Evolutionary conservation across 1,140 invertebrate species (phyloP), one percentile per base, ranked within the genome.

Genomic region (Aphidius gifuensis): DNA sequence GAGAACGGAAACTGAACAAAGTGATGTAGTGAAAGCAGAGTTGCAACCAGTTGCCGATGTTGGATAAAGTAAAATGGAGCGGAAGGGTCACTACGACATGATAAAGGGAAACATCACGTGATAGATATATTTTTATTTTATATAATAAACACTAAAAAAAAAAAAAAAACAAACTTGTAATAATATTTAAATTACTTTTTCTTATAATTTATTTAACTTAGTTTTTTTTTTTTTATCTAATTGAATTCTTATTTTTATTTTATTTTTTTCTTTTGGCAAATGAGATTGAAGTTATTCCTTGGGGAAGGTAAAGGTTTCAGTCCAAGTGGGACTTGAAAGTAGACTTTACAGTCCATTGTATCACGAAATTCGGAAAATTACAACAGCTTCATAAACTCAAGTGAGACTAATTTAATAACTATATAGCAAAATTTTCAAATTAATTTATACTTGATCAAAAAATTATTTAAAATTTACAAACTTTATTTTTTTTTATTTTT

Each of bases 21-120:
- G 23, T 32, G 23, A 32, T 32, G 23, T 32, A 32, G 23, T 32
- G 23, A 32, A 32, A 32, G 23, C 23, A 32, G 2, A 32, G 23
- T 32, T 32, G 58, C 58, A 59, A 59, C 58, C 58, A n/a, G 58
- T 59, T 59, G 58, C 42, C 48, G 46, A 43, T 32, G 23, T 32
- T 50, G 50, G 58, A 59, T 9, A 11, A 51, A 48, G 58, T 59
- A 59, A 59, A 59, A 59, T 59, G 44, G 58, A 59, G 58, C 58
- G 58, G 58, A 59, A 59, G 47, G 48, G 61, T 63, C 47, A 53
- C 16, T 42, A 43, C 47, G 43, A 9, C 48, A 40, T 42, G 42
- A 40, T 51, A 63, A 58, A 63, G 32, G 47, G 23, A 58, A 58
- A 63, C 56, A 53, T 58, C 61, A 21, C 47, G 11, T 53, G 4